Conservation (phyloP, 2,888 invertebrate genomes). For the Amphipoea oculea region DNA sequence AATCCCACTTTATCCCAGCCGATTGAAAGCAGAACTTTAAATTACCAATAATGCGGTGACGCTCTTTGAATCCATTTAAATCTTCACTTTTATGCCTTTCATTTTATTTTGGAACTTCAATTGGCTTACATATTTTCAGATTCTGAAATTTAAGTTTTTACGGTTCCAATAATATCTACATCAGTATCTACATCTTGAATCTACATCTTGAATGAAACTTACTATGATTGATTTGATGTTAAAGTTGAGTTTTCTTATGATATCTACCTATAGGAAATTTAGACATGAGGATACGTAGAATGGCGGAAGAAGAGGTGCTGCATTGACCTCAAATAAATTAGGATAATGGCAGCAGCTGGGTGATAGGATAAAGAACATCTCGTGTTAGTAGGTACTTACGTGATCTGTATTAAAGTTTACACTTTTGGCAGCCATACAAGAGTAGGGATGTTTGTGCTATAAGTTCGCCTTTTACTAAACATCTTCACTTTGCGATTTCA, state of each 20-base stretch:
- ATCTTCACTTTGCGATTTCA: conserved; percentile 75
- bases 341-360: neutral
- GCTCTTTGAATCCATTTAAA: conserved; percentile 16
- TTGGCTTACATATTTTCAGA: conserved; percentile 6
- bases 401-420: conserved; percentile 81
- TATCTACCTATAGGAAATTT: neutral
- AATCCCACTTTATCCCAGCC: conserved; percentile 27
- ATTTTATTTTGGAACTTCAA: conserved; percentile 9
- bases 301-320: too few species aligned
- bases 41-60: conserved; percentile 14
- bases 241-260: neutral
- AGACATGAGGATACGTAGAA: neutral
- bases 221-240: too few species aligned
- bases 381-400: conserved; percentile 72
- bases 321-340: neutral
- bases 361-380: neutral
- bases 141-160: conserved; percentile 19
- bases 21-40: conserved; percentile 37
- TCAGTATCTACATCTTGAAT: neutral
- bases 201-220: neutral
- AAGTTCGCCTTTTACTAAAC: conserved; percentile 67
- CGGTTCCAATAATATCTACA: neutral
- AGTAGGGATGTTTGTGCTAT: conserved; percentile 66
- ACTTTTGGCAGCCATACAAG: conserved; percentile 83
- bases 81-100: conserved; percentile 6